phyloP scores from a whole-genome alignment of 2,888 invertebrate species.

The Caradrina kadenii region DNA sequence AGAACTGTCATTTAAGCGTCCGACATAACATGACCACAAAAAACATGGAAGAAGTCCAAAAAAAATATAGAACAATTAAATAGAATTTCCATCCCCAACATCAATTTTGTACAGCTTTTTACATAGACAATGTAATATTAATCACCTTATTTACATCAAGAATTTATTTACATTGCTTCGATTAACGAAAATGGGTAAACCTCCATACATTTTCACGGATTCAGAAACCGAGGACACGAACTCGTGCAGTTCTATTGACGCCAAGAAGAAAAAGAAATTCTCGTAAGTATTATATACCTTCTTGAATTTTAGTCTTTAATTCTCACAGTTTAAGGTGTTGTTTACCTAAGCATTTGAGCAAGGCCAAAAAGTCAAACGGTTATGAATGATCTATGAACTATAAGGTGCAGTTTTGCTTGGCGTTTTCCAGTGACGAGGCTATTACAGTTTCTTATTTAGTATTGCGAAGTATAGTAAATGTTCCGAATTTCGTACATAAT shows the following conservation, averaged over 20 bases:
- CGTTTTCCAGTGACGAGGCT: too few relatives aligned
- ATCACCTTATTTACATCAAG: not conserved
- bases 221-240: constrained; percentile 75
- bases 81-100: constrained; percentile 4
- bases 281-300: constrained; percentile 69
- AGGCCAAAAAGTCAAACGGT: too few relatives aligned
- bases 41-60: constrained; percentile 24
- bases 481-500: too few relatives aligned
- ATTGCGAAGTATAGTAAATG: too few relatives aligned
- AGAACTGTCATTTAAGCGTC: constrained; percentile 14
- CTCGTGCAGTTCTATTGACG: constrained; percentile 74
- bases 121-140: not conserved
- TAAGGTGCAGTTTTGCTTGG: too few relatives aligned
- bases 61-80: constrained; percentile 26
- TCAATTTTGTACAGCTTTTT: not conserved
- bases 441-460: too few relatives aligned
- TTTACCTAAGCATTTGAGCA: too few relatives aligned
- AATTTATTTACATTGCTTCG: constrained; percentile 18
- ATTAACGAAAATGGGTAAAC: constrained; percentile 73
- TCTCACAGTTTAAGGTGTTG: too few relatives aligned
- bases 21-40: constrained; percentile 12
- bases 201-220: constrained; percentile 70
- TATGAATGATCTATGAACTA: too few relatives aligned
- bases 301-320: too few relatives aligned
- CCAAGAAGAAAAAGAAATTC: constrained; percentile 76